Evolutionary conservation across 1,140 invertebrate genomes (phyloP), one percentile per base, ranked within the genome.

Genomic region (Papilio aristodemus): DNA sequence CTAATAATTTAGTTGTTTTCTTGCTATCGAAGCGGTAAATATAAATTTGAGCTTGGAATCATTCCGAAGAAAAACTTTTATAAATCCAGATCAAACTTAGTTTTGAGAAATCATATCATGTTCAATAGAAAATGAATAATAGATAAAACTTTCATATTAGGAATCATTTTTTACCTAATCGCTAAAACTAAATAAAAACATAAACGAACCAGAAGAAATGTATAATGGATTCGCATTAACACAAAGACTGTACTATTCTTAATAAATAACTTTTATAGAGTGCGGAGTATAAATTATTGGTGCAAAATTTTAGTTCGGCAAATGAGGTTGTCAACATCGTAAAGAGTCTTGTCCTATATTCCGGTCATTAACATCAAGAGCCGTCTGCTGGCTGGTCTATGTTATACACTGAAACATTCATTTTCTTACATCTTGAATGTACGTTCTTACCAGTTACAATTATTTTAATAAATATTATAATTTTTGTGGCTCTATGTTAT

Each of bases 271-370:
- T 66, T 66, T 66, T 66, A 64, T 64, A 50, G 63, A 50, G 25
- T 32, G 43, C 43, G 43, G 41, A 25, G 22, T 50, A 66, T 66
- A 63, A 63, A 11, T 66, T 66, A 43, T 66, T 27, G 41, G 63
- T 50, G 41, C 25, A 66, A 66, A 66, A 50, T 66, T 66, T 66
- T 41, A 50, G 41, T 27, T 66, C 41, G 14, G 32, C 46, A 50
- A 66, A 66, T 9, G 63, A 66, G 41, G 63, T 46, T 43, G 41
- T 50, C 63, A 66, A 17, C 41, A 66, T 66, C 63, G 43, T 64
- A 39, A 66, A 66, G 63, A 66, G 13, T 50, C 63, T 66, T 66
- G 41, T 27, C 25, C 63, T 50, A 66, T n/a, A 50, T 66, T 66
- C 43, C n/a, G 43, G 43, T 66, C 63, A 66, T 66, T 66, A 66